phyloP scores from a whole-genome alignment of 2,797 vertebrate species.

The Danio kyathit region DNA sequence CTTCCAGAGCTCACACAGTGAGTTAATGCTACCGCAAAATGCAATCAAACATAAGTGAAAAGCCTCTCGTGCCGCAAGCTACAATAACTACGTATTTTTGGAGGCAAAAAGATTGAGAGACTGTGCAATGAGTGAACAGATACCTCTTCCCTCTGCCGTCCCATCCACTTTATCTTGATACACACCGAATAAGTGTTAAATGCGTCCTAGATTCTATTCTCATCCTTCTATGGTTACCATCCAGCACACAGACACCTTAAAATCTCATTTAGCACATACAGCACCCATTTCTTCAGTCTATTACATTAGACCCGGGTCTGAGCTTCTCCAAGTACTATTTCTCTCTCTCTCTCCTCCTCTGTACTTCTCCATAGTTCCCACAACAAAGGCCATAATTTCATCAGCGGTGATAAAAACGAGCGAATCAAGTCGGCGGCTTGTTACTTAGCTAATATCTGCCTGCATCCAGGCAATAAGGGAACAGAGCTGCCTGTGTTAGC shows the following conservation, averaged over 20 bases:
- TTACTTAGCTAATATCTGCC: slow-evolving; percentile 76
- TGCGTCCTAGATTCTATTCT: slow-evolving; percentile 12
- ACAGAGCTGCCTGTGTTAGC: slow-evolving; percentile 71
- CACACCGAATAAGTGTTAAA: slow-evolving; percentile 25
- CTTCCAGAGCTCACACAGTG: neutral
- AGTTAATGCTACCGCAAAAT: slow-evolving; percentile 38
- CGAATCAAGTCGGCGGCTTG: slow-evolving; percentile 77
- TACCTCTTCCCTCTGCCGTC: slow-evolving; percentile 30
- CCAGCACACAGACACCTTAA: slow-evolving; percentile 20
- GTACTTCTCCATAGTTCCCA: slow-evolving; percentile 42
- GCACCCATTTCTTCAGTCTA: slow-evolving; percentile 38
- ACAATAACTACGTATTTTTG: slow-evolving; percentile 16
- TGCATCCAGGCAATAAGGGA: slow-evolving; percentile 60
- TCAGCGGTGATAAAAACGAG: slow-evolving; percentile 78
- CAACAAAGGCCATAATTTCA: slow-evolving; percentile 72
- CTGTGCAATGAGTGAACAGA: slow-evolving; percentile 11
- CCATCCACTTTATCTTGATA: slow-evolving; percentile 29
- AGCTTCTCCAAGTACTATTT: slow-evolving; percentile 31
- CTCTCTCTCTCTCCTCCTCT: slow-evolving; percentile 41
- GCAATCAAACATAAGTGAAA: slow-evolving; percentile 32
- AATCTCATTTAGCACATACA: slow-evolving; percentile 46
- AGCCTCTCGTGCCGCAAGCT: neutral
- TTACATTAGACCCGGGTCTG: slow-evolving; percentile 34
- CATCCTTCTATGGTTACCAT: slow-evolving; percentile 27
- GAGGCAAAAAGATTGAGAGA: neutral